These are phyloP conservation scores for Aphidius ervi DNA, from an alignment of 1,140 invertebrate species.

Conservation along the genomic window DNA sequence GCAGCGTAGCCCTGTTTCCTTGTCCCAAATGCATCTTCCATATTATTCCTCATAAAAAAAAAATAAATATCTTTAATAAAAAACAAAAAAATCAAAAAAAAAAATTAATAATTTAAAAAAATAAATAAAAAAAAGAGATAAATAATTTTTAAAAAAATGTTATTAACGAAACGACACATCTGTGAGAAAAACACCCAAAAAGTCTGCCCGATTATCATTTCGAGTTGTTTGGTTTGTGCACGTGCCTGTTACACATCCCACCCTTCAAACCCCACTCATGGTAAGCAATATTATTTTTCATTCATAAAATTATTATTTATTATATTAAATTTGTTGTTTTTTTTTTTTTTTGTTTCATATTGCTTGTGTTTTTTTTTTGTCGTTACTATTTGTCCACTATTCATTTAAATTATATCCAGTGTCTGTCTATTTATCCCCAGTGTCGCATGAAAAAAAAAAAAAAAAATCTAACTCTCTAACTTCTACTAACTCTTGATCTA, in stretches of 20 bases:
- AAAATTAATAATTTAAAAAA: constrained; percentile 22
- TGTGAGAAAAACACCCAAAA: constrained; percentile 41
- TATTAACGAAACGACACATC: constrained; percentile 3
- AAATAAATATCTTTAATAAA: not conserved
- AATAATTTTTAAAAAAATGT: constrained; percentile 22
- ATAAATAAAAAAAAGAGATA: constrained; percentile 26
- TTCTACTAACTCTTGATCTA: constrained; percentile 39
- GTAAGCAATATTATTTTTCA: constrained; percentile 55
- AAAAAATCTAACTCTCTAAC: constrained; percentile 40
- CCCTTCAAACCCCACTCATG: constrained; percentile 52
- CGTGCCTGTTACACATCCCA: constrained; percentile 54
- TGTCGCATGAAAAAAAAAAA: constrained; percentile 36
- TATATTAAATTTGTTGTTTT: constrained; percentile 19
- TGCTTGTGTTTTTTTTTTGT: constrained; percentile 9
- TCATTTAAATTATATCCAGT: not conserved
- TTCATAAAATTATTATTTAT: constrained; percentile 26
- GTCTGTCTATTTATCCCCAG: constrained; percentile 21
- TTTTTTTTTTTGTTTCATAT: constrained; percentile 9
- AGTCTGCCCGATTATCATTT: constrained; percentile 54
- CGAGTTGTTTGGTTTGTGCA: constrained; percentile 56
- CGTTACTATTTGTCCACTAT: constrained; percentile 2
- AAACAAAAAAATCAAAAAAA: constrained; percentile 19
- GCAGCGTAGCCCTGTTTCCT: constrained; percentile 45
- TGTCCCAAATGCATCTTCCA: constrained; percentile 20
- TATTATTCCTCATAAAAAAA: constrained; percentile 15